Evolutionary conservation across 2,797 vertebrate genomes (phyloP), one percentile per base, ranked within the genome.

Genomic region (Urophycis tenuis): DNA sequence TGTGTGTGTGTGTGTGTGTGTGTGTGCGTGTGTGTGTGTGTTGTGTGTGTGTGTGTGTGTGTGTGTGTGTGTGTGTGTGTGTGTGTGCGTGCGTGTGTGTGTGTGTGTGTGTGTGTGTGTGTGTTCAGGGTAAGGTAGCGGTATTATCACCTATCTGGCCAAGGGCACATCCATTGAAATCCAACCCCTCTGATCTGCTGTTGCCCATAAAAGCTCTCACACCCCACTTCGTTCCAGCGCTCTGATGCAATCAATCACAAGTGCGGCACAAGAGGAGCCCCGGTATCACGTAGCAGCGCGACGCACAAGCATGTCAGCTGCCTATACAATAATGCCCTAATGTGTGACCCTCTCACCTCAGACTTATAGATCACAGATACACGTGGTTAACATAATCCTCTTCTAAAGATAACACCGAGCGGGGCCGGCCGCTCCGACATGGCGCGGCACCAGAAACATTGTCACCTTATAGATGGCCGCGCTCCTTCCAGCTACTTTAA

Each of bases 111-210:
- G 25, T 72, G 77, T 17, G 75, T 82, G 74, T 83, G 39, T 64
- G 30, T 77, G 71, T 71, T 74, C 72, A 72, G 33, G 33, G 73
- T 53, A 22, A 7, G 45, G 19, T 11, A 30, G 73, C 7, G 41
- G 79, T 81, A 82, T 88, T 85, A 88, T 89, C 82, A 82, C 83
- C 81, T 89, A 86, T 83, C 84, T 90, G 87, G 85, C 89, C 89
- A 90, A 89, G 89, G 88, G 88, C 88, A 90, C 75, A 86, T 84
- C 84, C 81, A 89, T 83, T 89, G 91, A 92, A 92, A 92, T 87
- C 33, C 39, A 83, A 90, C 80, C 83, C 86, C 85, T 25, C 75
- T 81, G 86, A 80, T 81, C 86, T 87, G 84, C 74, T 79, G 84
- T 84, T 78, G 78, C 75, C 84, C 85, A 85, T 85, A 89, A 88